Base-by-base conservation (phyloP, 2,797 vertebrate genomes). In the Pseudochaenichthys georgianus region DNA sequence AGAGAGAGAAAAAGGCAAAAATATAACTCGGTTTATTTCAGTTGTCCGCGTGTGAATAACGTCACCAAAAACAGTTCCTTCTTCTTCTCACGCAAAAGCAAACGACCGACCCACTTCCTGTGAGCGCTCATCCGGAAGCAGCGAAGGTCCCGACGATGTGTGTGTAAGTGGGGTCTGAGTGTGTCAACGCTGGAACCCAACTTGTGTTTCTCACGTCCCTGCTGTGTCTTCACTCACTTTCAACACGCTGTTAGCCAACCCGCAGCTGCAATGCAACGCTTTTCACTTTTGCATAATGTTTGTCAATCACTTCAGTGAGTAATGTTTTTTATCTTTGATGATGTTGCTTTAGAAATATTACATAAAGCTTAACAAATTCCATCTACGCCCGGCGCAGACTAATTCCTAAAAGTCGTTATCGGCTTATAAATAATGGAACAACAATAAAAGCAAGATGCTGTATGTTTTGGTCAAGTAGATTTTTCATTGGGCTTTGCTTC, bases 41-140 rank as follows among this genome's bases (percentile, higher is more conserved):
- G 80, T 73, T 73, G 74, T 81, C 87, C 87, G 84, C 73, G 79
- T 89, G 90, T 87, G 87, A 83, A 79, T 87, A 77, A 92, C 90
- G 89, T 95, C 93, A 94, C 80, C 4, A 1, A 55, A 19, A 38
- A 47, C 0, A 90, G 72, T 94, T 94, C 94, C 93, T 64, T 55
- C 60, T 95, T 94, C 69, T 91, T 94, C 86, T 86, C 95, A 95
- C 93, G 94, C 92, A 50, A 87, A 89, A 70, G 78, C 48, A 75
- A 68, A 62, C 69, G 23, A 75, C 54, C n/a, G 61, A 70, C 71
- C 80, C 3, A 55, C 81, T 88, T 93, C 84, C 80, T 81, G 64
- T 64, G 51, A 46, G 67, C 23, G 50, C 28, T 2, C 15, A 63
- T 64, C 55, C 86, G 77, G 82, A 87, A 88, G 62, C 21, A 28